Conservation (phyloP, 2,888 invertebrate genomes). For the Napeogenes inachia region DNA sequence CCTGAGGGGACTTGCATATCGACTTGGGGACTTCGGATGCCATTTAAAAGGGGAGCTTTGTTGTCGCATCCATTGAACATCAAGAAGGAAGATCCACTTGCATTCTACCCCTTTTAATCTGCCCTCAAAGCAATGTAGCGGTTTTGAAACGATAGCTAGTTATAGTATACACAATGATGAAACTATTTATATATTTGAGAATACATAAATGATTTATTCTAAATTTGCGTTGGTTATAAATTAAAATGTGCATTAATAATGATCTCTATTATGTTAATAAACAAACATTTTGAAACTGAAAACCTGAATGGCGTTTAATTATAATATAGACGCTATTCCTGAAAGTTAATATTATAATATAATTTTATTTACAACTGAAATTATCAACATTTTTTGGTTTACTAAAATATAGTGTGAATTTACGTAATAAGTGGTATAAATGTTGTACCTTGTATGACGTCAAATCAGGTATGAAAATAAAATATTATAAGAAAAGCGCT, state of each 20-base stretch:
- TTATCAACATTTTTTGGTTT: neutral
- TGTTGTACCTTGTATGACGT: conserved; percentile 1
- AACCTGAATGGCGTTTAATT: neutral
- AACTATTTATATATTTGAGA: too few relatives aligned
- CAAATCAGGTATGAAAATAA: conserved; percentile 7
- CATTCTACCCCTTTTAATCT: conserved; percentile 10
- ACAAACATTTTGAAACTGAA: conserved; percentile 2
- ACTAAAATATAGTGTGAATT: neutral
- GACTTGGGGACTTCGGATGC: conserved; percentile 16
- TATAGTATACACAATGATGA: neutral
- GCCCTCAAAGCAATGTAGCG: neutral
- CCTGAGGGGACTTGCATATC: conserved; percentile 13
- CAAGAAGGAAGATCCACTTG: conserved; percentile 12
- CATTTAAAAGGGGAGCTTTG: conserved; percentile 25
- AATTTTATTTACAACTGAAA: neutral
- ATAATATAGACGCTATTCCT: neutral
- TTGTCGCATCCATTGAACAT: conserved; percentile 22
- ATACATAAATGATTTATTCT: too few relatives aligned
- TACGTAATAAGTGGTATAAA: neutral
- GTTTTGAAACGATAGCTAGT: neutral
- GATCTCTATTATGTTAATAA: too few relatives aligned
- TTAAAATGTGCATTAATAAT: too few relatives aligned
- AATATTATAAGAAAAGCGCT: neutral
- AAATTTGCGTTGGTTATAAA: too few relatives aligned
- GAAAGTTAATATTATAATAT: neutral